These are phyloP conservation scores for Carpatolechia fugitivella DNA, from an alignment of 2,888 invertebrate species.

Conservation along the genomic window DNA sequence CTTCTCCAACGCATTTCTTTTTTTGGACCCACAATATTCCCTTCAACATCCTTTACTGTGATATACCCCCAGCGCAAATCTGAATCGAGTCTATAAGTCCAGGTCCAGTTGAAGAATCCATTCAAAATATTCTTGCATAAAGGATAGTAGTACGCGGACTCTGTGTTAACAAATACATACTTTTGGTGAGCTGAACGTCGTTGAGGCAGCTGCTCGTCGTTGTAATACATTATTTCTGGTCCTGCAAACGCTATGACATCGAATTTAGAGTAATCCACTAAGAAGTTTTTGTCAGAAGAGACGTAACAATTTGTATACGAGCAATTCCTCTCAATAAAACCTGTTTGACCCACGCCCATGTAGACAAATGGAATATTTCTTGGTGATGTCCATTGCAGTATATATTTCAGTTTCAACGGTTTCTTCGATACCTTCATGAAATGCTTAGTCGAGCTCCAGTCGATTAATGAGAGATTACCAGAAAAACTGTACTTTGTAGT, in stretches of 20 bases:
- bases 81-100: constrained; percentile 49
- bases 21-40: not conserved
- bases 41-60: constrained; percentile 31
- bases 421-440: too few species aligned
- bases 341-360: constrained; percentile 32
- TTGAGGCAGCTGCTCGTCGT: constrained; percentile 29
- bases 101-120: constrained; percentile 50
- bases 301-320: constrained; percentile 38
- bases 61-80: constrained; percentile 45
- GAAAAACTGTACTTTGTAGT: too few species aligned
- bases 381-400: constrained; percentile 40
- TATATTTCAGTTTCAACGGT: constrained; percentile 34
- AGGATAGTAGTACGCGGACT: constrained; percentile 53
- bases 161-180: constrained; percentile 53
- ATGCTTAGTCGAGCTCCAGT: too few species aligned
- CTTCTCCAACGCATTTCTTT: not conserved
- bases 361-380: constrained; percentile 33
- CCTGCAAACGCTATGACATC: constrained; percentile 36
- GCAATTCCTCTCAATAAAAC: constrained; percentile 37
- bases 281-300: constrained; percentile 30
- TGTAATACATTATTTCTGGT: constrained; percentile 26
- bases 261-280: constrained; percentile 30
- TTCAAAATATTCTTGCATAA: constrained; percentile 39
- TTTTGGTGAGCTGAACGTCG: constrained; percentile 47
- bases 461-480: too few species aligned